Evolutionary conservation across 2,797 vertebrate genomes (phyloP), one percentile per base, ranked within the genome.

Genomic region (Lagorchestes hirsutus): DNA sequence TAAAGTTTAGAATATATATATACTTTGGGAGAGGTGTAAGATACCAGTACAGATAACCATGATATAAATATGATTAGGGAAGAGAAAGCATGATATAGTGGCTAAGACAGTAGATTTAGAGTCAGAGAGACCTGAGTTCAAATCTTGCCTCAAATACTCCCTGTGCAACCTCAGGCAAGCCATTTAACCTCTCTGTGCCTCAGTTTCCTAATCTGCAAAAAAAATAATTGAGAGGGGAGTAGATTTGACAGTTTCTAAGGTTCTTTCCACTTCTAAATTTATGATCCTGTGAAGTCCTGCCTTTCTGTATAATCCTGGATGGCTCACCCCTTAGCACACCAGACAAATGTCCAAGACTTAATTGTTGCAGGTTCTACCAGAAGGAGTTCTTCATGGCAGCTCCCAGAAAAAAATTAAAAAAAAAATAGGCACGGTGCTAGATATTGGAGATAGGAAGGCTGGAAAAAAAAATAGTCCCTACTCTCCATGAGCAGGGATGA

Each of bases 121-220:
- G 9, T 67, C 62, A 67, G 62, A 67, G 62, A 67, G 34, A n/a
- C 6, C 46, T 55, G 16, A 58, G 54, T 90, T 94, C 12, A 56
- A 62, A 90, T 93, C n/a, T 34, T 91, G 59, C 11, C 50, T 96
- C 50, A 87, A 13, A 91, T 95, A 28, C 54, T 22, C 31, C 16
- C 34, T 56, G 55, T 93, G 55, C 46, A 13, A 93, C 59, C 29
- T 92, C 62, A 57, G 27, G 12, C 10, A 55, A 90, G 46, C 54
- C 50, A 28, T 5, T 74, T 55, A 59, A 90, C 40, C 90, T 92
- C 10, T 55, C 31, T 62, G 58, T 18, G 5, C n/a, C 67, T 94
- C n/a, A 59, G 24, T 90, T 92, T 93, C 82, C 40, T 62, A n/a
- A 92, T 90, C 54, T 82, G 34, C 11, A 92, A 95, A 91, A 74